Conservation (phyloP, 2,797 vertebrate genomes). For the Darevskia nairensis region DNA sequence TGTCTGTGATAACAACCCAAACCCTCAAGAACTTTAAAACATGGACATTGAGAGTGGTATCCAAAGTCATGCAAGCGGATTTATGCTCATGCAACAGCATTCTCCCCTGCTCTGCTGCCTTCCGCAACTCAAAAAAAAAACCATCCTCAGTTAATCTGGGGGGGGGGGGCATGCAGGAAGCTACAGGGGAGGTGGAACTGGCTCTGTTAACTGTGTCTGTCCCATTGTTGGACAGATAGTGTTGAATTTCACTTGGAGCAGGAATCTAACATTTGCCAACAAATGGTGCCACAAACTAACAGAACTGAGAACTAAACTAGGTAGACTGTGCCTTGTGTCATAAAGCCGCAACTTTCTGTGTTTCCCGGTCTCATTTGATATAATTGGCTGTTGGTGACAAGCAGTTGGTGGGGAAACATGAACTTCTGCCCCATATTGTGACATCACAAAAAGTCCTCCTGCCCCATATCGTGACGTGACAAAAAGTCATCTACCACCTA, state of each 20-base stretch:
- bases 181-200: too few relatives aligned
- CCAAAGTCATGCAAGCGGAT: too few relatives aligned
- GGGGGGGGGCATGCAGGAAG: too few relatives aligned
- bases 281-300: neutral
- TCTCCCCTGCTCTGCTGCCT: too few relatives aligned
- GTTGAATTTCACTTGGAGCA: neutral
- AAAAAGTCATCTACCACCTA: too few relatives aligned
- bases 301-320: neutral
- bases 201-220: too few relatives aligned
- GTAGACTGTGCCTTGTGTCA: neutral
- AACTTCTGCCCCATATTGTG: neutral
- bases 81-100: too few relatives aligned
- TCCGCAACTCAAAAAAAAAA: too few relatives aligned
- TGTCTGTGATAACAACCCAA: neutral
- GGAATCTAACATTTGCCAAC: neutral
- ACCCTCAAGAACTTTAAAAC: neutral
- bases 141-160: too few relatives aligned
- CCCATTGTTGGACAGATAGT: too few relatives aligned
- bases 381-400: neutral
- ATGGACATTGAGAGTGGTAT: neutral
- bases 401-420: neutral
- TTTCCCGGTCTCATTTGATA: neutral
- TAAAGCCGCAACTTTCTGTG: neutral
- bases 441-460: too few relatives aligned
- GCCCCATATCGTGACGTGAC: too few relatives aligned